Evolutionary conservation across 2,797 vertebrate species (phyloP).

Genomic region (Melanotaenia nigrans): DNA sequence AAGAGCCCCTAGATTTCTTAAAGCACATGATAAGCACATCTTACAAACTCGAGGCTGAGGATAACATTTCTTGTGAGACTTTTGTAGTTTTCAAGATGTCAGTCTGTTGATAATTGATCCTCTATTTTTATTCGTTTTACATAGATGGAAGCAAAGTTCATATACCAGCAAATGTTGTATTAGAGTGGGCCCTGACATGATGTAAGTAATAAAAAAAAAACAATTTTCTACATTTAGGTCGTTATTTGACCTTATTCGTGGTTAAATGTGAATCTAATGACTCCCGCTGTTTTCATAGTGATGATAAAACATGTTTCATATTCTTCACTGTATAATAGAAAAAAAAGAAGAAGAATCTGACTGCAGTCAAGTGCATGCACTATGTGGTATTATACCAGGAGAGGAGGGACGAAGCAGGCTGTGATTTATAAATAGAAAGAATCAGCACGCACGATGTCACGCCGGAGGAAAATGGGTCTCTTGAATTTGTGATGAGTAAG

Average conservation of each 20-base stretch:
- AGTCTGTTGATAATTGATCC: too few species aligned
- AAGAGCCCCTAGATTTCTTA: too few species aligned
- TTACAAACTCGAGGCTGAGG: not conserved
- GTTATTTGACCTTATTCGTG: not conserved
- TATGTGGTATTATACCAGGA: slow-evolving; percentile 53
- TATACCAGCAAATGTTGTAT: not conserved
- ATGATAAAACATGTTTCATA: slow-evolving; percentile 16
- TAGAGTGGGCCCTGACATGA: not conserved
- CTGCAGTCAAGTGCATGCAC: slow-evolving; percentile 42
- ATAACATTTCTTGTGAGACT: too few species aligned
- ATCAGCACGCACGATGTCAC: slow-evolving; percentile 67
- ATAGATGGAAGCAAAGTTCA: too few species aligned
- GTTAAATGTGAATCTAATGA: not conserved
- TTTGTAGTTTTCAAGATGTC: too few species aligned
- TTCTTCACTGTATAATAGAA: slow-evolving; percentile 25
- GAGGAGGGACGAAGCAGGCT: slow-evolving; percentile 50
- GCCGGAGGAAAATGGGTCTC: slow-evolving; percentile 67
- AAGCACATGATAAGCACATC: not conserved
- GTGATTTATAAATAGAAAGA: slow-evolving; percentile 73
- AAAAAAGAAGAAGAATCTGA: slow-evolving; percentile 39
- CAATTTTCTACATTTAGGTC: not conserved
- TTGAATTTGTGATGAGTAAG: slow-evolving; percentile 71
- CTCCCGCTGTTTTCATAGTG: not conserved
- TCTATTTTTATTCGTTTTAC: too few species aligned
- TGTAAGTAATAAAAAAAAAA: not conserved